These are phyloP conservation scores for Drosophila sp. DNA, from an alignment of 1,140 invertebrate genomes.

Conservation along the genomic window DNA sequence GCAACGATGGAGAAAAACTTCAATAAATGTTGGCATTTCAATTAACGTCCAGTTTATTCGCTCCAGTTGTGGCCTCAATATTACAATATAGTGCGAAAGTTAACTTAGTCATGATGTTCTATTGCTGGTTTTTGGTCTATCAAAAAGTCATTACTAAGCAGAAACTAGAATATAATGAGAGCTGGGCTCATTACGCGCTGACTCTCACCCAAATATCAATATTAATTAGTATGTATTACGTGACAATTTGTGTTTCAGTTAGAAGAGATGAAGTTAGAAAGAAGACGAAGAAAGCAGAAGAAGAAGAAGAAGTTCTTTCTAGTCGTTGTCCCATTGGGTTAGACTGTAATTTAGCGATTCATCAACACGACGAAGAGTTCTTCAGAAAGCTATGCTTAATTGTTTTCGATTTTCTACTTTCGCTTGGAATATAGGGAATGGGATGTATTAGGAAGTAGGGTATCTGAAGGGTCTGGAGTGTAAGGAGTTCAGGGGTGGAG, in stretches of 20 bases:
- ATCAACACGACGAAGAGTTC: constrained; percentile 30
- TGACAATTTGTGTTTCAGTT: constrained; percentile 63
- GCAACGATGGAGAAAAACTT: constrained; percentile 13
- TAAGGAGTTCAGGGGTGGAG: background rate
- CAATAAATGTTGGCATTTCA: constrained; percentile 41
- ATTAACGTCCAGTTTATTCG: constrained; percentile 50
- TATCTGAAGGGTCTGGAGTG: background rate
- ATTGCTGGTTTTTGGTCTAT: constrained; percentile 45
- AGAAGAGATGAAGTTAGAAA: background rate
- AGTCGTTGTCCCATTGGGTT: constrained; percentile 9
- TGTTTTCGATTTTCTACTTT: constrained; percentile 68
- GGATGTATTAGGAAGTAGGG: background rate
- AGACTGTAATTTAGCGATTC: constrained; percentile 52
- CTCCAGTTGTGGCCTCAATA: constrained; percentile 20
- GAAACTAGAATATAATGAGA: constrained; percentile 58
- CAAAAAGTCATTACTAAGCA: constrained; percentile 73
- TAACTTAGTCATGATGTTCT: constrained; percentile 37
- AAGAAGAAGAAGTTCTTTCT: too few species aligned
- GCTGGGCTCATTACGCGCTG: constrained; percentile 45
- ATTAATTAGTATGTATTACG: constrained; percentile 82
- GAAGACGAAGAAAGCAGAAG: too few species aligned
- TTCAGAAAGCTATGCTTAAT: constrained; percentile 68
- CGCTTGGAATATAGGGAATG: constrained; percentile 6
- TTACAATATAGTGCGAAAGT: constrained; percentile 5
- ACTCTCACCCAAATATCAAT: constrained; percentile 65